phyloP scores from a whole-genome alignment of 1,140 invertebrate genomes.

The Cepaea nemoralis region DNA sequence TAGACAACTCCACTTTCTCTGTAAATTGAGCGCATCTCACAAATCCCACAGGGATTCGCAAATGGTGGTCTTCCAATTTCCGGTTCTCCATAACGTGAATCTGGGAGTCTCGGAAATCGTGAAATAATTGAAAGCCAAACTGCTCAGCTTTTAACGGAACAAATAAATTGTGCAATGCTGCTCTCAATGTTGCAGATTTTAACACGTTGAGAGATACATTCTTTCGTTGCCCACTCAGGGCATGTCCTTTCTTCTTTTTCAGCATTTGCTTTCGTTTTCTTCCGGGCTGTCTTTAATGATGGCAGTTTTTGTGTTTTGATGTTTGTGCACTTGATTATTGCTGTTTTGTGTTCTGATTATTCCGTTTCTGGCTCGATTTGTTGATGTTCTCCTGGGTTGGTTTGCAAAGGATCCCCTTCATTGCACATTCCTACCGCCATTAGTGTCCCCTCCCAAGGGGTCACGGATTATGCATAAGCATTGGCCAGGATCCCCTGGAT shows the following conservation, averaged over 20 bases:
- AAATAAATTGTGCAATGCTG: background rate
- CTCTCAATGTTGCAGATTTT: background rate
- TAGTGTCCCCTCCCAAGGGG: no score
- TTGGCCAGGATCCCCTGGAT: no score
- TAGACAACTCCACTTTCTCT: background rate
- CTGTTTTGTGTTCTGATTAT: no score
- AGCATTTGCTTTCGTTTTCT: background rate
- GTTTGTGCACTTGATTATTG: no score
- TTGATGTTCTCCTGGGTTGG: no score
- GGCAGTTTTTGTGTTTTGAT: background rate
- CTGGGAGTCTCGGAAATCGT: background rate
- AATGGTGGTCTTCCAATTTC: slow-evolving; percentile 26
- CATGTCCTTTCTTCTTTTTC: background rate
- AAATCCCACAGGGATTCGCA: slow-evolving; percentile 17
- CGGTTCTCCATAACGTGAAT: background rate
- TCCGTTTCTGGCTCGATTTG: no score
- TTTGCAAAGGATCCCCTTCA: no score
- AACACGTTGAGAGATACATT: background rate
- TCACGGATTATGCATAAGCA: no score
- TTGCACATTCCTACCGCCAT: no score
- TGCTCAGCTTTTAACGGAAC: background rate
- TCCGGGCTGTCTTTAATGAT: background rate
- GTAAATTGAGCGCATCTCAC: background rate
- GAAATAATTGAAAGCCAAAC: slow-evolving; percentile 22
- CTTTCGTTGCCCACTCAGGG: background rate